phyloP scores from a whole-genome alignment of 2,113 vertebrate genomes.

The Siphamia tubifer region DNA sequence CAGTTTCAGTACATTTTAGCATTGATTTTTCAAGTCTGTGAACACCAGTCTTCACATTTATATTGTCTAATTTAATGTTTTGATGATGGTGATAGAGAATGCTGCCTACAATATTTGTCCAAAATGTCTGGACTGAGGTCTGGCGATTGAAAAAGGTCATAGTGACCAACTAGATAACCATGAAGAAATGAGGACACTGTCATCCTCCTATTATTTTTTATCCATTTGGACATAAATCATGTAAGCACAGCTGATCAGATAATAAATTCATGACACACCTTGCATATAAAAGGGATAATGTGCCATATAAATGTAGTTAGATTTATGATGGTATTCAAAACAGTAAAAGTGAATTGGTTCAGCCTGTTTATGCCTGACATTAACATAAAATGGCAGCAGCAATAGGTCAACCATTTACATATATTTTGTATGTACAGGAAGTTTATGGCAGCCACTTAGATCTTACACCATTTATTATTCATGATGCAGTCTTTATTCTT shows the following conservation, averaged over 20 bases:
- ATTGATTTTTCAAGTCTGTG: too few relatives aligned
- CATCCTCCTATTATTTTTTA: background rate
- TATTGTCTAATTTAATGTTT: too few relatives aligned
- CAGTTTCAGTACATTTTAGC: too few relatives aligned
- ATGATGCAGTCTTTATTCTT: background rate
- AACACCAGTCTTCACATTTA: too few relatives aligned
- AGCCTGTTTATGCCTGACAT: background rate
- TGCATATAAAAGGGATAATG: background rate
- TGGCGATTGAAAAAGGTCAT: too few relatives aligned
- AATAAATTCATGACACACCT: background rate
- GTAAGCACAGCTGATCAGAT: background rate
- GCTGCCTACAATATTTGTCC: too few relatives aligned
- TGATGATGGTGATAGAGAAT: too few relatives aligned
- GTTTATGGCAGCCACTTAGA: conserved; percentile 13
- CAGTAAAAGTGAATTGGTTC: background rate
- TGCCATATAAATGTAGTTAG: background rate
- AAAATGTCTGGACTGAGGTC: too few relatives aligned
- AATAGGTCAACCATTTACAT: conserved; percentile 20
- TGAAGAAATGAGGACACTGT: too few relatives aligned
- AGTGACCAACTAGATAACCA: too few relatives aligned
- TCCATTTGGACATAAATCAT: background rate
- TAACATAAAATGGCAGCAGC: conserved; percentile 3
- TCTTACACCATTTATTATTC: conserved; percentile 34
- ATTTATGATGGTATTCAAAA: background rate
- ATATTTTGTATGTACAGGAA: conserved; percentile 26